Evolutionary conservation across 2,888 invertebrate species (phyloP).

Genomic region (Galeruca laticollis): DNA sequence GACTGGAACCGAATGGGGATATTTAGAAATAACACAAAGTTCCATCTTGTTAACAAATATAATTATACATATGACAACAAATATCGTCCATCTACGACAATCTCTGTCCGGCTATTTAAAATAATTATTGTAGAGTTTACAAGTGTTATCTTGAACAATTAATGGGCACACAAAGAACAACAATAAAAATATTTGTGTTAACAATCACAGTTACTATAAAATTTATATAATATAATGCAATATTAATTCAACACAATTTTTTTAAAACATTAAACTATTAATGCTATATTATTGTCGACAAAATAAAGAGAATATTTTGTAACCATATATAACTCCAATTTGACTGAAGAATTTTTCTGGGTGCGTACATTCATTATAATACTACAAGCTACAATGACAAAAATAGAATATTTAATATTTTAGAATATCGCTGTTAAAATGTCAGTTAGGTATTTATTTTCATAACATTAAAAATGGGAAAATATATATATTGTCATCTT

Average conservation of each 20-base stretch:
- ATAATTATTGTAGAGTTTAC: constrained; percentile 7
- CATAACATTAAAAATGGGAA: constrained; percentile 3
- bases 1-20: too few relatives aligned
- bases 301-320: constrained; percentile 4
- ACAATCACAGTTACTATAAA: constrained; percentile 9
- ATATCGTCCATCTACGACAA: constrained; percentile 5
- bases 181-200: constrained; percentile 5
- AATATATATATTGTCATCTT: constrained; percentile 10
- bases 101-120: constrained; percentile 6
- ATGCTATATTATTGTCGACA: constrained; percentile 9
- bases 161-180: constrained; percentile 10
- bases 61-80: constrained; percentile 11
- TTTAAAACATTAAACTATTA: constrained; percentile 1
- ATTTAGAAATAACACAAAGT: not conserved
- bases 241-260: constrained; percentile 3
- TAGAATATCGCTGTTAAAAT: constrained; percentile 8
- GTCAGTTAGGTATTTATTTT: not conserved
- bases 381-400: constrained; percentile 8
- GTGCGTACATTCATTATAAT: constrained; percentile 3
- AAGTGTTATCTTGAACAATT: not conserved
- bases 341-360: not conserved
- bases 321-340: not conserved
- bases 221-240: constrained; percentile 7
- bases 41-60: constrained; percentile 4
- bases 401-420: constrained; percentile 10